A percentile compares a stretch with the other conserved stretches of the same genome.
Conservation (phyloP, 1,140 invertebrate species). For the Luehdorfia chinensis region DNA sequence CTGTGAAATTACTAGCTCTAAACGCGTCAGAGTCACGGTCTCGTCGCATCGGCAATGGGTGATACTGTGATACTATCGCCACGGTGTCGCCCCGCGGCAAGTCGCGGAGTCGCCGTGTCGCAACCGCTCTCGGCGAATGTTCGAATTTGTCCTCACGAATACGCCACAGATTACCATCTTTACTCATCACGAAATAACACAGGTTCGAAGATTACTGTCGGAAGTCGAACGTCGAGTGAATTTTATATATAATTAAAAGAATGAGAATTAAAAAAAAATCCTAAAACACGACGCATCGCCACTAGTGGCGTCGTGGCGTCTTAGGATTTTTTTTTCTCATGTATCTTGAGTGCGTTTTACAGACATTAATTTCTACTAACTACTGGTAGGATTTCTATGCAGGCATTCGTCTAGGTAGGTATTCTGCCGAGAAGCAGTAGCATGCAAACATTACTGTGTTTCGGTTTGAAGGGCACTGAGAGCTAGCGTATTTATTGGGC, state of each 20-base stretch:
- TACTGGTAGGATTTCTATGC: too few relatives aligned
- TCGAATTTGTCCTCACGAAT: slow-evolving; percentile 50
- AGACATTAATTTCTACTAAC: too few relatives aligned
- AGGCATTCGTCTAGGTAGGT: too few relatives aligned
- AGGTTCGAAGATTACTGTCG: slow-evolving; percentile 16
- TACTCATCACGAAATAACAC: slow-evolving; percentile 10
- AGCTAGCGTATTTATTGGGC: too few relatives aligned
- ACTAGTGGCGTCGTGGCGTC: too few relatives aligned
- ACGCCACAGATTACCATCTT: slow-evolving; percentile 32
- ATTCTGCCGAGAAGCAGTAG: too few relatives aligned
- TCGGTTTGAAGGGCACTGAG: too few relatives aligned
- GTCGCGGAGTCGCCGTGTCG: slow-evolving; percentile 1
- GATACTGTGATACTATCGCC: slow-evolving; percentile 32
- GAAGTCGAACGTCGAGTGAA: slow-evolving; percentile 6
- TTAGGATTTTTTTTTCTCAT: too few relatives aligned
- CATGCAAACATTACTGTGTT: too few relatives aligned
- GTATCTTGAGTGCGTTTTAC: too few relatives aligned
- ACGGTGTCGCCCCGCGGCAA: slow-evolving; percentile 34
- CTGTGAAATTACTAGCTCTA: not conserved
- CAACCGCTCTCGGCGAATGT: slow-evolving; percentile 32
- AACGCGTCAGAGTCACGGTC: slow-evolving; percentile 12
- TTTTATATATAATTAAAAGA: too few relatives aligned
- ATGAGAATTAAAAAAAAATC: not conserved
- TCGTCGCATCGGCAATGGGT: not conserved
- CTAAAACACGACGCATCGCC: too few relatives aligned